Evolutionary conservation across 2,888 invertebrate genomes (phyloP).

Genomic region (Parascotia fuliginaria): DNA sequence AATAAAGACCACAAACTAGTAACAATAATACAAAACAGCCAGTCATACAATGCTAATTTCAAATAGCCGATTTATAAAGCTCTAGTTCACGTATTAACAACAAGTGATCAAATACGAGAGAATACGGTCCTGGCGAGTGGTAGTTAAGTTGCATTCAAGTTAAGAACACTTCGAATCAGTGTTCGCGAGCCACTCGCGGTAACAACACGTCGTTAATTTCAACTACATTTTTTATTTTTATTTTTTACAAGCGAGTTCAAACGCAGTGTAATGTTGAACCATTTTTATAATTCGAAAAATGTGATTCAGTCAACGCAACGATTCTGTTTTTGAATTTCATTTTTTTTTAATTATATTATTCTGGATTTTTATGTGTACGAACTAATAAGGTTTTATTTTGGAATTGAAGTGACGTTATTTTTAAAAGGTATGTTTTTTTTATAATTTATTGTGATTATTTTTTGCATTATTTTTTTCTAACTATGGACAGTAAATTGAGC

Average conservation of each 20-base stretch:
- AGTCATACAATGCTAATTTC: constrained; percentile 12
- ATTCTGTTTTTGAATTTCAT: constrained; percentile 42
- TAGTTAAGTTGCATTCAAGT: constrained; percentile 49
- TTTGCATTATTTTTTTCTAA: too few relatives aligned
- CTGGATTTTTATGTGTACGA: constrained; percentile 45
- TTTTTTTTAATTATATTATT: constrained; percentile 45
- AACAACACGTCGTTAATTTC: constrained; percentile 40
- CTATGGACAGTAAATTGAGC: too few relatives aligned
- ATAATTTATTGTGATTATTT: neutral
- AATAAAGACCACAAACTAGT: constrained; percentile 16
- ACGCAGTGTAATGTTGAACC: constrained; percentile 62
- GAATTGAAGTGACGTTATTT: constrained; percentile 51
- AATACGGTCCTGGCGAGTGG: constrained; percentile 51
- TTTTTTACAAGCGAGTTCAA: constrained; percentile 41
- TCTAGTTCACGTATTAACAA: constrained; percentile 38
- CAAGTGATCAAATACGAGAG: constrained; percentile 16
- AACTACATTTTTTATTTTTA: constrained; percentile 27
- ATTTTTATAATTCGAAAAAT: constrained; percentile 80
- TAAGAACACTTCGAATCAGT: constrained; percentile 32
- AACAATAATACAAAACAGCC: constrained; percentile 4
- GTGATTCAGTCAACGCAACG: constrained; percentile 75
- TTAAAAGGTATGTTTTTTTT: constrained; percentile 49
- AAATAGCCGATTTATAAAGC: constrained; percentile 30
- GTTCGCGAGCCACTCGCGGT: constrained; percentile 35
- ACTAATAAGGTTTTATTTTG: constrained; percentile 46